A percentile compares a stretch with the other conserved stretches of the same genome.
Conservation (phyloP, 2,113 vertebrate species). For the Petrocephalus zakoni region DNA sequence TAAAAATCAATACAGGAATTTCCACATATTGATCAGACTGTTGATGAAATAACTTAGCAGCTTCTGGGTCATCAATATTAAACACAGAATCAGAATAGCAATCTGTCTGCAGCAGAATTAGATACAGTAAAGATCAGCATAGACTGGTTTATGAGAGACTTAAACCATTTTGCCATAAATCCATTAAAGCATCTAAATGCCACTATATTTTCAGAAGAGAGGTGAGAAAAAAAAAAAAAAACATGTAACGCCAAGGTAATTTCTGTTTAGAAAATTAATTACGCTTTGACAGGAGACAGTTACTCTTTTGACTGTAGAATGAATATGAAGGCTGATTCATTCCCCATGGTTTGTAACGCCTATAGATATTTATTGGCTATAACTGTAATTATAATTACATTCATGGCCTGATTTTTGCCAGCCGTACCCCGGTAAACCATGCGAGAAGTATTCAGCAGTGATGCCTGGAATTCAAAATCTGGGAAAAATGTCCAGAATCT, state of each 20-base stretch:
- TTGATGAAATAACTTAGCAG: constrained; percentile 36
- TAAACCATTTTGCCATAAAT: constrained; percentile 2
- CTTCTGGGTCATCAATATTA: constrained; percentile 31
- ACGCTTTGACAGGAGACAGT: neutral
- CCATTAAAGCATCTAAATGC: neutral
- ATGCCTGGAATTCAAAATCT: neutral
- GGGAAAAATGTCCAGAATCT: neutral
- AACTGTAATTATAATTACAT: neutral
- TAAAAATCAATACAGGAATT: constrained; percentile 42
- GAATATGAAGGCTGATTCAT: neutral
- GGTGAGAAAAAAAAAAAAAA: neutral
- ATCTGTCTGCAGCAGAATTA: constrained; percentile 35
- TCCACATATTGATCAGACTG: constrained; percentile 39
- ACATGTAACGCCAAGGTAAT: neutral
- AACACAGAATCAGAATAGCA: constrained; percentile 34
- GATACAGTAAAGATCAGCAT: constrained; percentile 19
- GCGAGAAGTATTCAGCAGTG: neutral
- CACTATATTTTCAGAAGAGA: neutral
- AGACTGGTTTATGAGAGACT: neutral
- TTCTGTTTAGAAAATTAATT: constrained; percentile 9
- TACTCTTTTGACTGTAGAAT: neutral
- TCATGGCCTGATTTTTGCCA: neutral
- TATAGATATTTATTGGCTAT: neutral
- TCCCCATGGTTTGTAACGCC: neutral
- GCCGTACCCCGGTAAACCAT: neutral